A percentile compares a stretch with the other conserved stretches of the same genome.
phyloP scores from a whole-genome alignment of 1,140 invertebrate genomes.

The Drosophila tani region DNA sequence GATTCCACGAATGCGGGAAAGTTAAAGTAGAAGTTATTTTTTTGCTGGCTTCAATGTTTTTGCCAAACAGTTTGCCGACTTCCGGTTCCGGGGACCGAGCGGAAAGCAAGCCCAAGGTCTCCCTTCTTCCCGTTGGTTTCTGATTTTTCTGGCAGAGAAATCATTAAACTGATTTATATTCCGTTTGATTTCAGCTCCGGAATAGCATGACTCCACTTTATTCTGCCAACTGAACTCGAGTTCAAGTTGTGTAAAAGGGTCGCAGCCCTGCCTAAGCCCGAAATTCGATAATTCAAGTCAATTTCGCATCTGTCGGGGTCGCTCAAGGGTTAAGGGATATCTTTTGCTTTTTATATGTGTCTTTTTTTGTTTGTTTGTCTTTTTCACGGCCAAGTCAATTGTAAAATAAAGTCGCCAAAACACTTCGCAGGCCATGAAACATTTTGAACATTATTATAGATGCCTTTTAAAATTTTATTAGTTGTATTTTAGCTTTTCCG shows the following conservation, averaged over 20 bases:
- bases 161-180: slow-evolving; percentile 79
- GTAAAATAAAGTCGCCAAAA: slow-evolving; percentile 72
- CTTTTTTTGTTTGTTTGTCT: slow-evolving; percentile 17
- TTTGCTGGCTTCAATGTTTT: slow-evolving; percentile 37
- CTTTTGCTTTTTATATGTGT: slow-evolving; percentile 54
- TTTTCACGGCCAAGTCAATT: slow-evolving; percentile 47
- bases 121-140: slow-evolving; percentile 24
- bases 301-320: slow-evolving; percentile 73
- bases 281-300: slow-evolving; percentile 78
- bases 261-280: slow-evolving; percentile 36
- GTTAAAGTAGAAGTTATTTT: slow-evolving; percentile 3
- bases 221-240: slow-evolving; percentile 64
- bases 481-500: too few relatives aligned
- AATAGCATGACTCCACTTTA: slow-evolving; percentile 27
- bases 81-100: slow-evolving; percentile 66
- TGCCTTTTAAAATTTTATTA: too few relatives aligned
- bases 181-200: slow-evolving; percentile 62
- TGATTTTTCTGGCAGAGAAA: slow-evolving; percentile 66
- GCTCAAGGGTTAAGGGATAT: slow-evolving; percentile 75
- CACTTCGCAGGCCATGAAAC: slow-evolving; percentile 42
- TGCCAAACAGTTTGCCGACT: slow-evolving; percentile 59
- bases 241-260: slow-evolving; percentile 74
- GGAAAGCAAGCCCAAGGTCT: slow-evolving; percentile 56
- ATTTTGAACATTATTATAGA: slow-evolving; percentile 37
- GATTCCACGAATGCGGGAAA: neutral